Base-by-base conservation (phyloP, 2,797 vertebrate species). In the Paguma larvata region DNA sequence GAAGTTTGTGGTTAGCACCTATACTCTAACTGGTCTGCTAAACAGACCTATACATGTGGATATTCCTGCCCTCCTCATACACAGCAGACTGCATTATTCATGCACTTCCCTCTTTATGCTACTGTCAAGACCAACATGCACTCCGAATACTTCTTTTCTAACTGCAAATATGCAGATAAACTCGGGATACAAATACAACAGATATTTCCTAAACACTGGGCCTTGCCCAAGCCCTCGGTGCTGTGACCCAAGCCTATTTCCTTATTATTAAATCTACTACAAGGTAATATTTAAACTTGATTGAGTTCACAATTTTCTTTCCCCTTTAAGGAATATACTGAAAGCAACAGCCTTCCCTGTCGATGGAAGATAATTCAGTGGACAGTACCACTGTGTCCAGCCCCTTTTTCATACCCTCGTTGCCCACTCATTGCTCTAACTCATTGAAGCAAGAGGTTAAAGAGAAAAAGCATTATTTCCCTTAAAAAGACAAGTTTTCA, bases 381-480 rank as follows among this genome's bases (percentile, higher is more conserved):
- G 94, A 68, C 95, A 97, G 90, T 65, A 6, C 48, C 13, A 6
- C 13, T 72, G 41, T 68, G 78, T 70, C 94, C 72, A 95, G 97
- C 67, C 89, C 95, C 80, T 95, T 92, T 94, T 83, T 41, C 44
- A 95, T 62, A 97, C 97, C 78, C 46, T 34, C 4, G 1, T 9
- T 91, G 72, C 48, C 32, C 63, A 59, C 48, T 67, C 72, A n/a
- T 90, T 98, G 93, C 94, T 98, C 73, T 95, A 94, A 90, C 88
- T 96, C 91, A 89, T 89, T 92, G 95, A 80, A 95, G 80, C 67
- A 97, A 96, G 96, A 95, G 51, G 3, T 30, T 92, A 34, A 97
- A 97, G 98, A 98, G 62, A 96, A 94, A 96, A 91, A 94, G 27
- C 84, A 75, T 91, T 90, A 56, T 96, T 98, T 98, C 73, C 95